Conservation (phyloP, 1,140 invertebrate genomes). For the Ostrea denselamellosa region DNA sequence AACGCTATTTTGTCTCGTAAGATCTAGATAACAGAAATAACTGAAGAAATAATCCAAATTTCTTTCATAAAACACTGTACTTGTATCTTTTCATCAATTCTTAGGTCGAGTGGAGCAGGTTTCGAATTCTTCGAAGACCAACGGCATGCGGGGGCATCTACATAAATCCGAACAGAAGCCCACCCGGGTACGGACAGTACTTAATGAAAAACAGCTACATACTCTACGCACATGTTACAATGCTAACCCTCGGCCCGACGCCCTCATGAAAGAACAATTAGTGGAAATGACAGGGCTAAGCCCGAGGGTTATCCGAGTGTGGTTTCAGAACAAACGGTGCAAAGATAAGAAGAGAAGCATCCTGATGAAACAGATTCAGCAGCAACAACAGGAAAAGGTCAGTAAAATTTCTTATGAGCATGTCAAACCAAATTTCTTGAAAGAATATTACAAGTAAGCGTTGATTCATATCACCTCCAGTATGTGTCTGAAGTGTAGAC, state of each 20-base stretch:
- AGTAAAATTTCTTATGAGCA: slow-evolving; percentile 18
- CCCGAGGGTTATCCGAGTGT: slow-evolving; percentile 96
- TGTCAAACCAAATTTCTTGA: too few relatives aligned
- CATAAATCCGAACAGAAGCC: slow-evolving; percentile 85
- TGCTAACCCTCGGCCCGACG: slow-evolving; percentile 98
- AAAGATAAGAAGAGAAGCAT: slow-evolving; percentile 99
- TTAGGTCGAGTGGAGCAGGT: slow-evolving; percentile 69
- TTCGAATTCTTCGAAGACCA: slow-evolving; percentile 54
- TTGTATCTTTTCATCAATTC: slow-evolving; percentile 38
- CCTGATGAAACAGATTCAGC: slow-evolving; percentile 97
- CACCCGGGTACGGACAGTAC: slow-evolving; percentile 96
- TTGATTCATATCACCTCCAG: too few relatives aligned
- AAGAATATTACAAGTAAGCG: too few relatives aligned
- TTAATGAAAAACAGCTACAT: slow-evolving; percentile 99
- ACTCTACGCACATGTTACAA: slow-evolving; percentile 94
- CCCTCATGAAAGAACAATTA: slow-evolving; percentile 99
- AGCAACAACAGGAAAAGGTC: slow-evolving; percentile 93
- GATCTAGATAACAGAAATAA: too few relatives aligned
- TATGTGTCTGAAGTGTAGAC: too few relatives aligned
- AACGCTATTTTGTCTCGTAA: too few relatives aligned
- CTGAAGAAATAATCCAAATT: too few relatives aligned
- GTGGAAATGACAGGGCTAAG: slow-evolving; percentile 99
- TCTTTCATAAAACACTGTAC: too few relatives aligned
- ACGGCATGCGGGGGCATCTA: slow-evolving; percentile 60
- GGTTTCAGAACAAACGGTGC: slow-evolving; percentile 99